These are phyloP conservation scores for Alouatta palliata DNA, from an alignment of 2,113 vertebrate genomes.

Conservation along the genomic window DNA sequence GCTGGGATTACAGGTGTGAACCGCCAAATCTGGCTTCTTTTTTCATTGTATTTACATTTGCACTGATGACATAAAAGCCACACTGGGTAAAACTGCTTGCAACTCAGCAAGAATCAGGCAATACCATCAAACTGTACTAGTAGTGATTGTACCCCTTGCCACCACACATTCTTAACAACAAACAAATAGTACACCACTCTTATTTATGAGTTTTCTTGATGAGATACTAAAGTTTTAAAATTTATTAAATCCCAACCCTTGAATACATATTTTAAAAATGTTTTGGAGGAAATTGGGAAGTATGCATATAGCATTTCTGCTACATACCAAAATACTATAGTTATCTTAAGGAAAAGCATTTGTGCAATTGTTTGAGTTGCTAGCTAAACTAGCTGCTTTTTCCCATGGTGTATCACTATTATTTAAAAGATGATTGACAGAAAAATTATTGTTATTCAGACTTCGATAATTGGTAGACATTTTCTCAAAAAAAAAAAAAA, in stretches of 20 bases:
- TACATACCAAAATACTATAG: background rate
- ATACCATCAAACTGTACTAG: background rate
- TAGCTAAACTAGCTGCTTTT: background rate
- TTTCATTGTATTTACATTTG: background rate
- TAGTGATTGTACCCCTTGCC: background rate
- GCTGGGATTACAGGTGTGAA: too few species aligned
- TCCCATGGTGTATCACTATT: background rate
- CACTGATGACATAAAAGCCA: background rate
- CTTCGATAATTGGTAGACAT: background rate
- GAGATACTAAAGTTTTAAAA: background rate
- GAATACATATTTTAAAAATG: background rate
- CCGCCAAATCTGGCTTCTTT: background rate
- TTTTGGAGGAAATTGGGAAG: background rate
- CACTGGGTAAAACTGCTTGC: background rate
- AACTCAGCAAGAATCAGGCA: background rate
- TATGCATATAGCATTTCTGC: background rate
- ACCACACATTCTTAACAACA: background rate
- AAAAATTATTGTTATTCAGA: background rate
- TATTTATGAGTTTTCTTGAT: background rate
- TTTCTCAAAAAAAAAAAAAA: background rate
- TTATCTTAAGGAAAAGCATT: background rate
- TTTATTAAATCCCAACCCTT: background rate
- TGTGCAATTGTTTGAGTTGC: background rate
- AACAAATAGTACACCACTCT: background rate
- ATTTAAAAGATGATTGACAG: slow-evolving; percentile 3